A percentile compares a stretch with the other conserved stretches of the same genome.
Evolutionary conservation across 1,140 invertebrate species (phyloP).

Genomic region (Venturia canescens): DNA sequence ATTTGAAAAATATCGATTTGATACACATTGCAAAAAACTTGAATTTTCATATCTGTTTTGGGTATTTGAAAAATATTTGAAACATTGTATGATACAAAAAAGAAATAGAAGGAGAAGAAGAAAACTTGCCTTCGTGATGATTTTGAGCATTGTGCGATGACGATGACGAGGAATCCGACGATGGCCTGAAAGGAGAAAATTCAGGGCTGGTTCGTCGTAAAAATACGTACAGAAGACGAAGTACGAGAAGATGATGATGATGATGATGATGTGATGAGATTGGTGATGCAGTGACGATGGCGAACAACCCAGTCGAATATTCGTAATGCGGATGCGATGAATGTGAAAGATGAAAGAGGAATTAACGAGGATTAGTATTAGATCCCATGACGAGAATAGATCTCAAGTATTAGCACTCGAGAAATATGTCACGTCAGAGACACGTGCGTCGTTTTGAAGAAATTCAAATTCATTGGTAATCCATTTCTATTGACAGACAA

Average conservation of each 20-base stretch:
- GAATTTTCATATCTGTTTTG: too few relatives aligned
- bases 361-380: conserved; percentile 38
- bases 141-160: conserved; percentile 74
- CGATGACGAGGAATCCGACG: conserved; percentile 71
- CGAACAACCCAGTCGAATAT: conserved; percentile 15
- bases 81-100: too few relatives aligned
- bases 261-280: conserved; percentile 49
- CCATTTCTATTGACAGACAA: too few relatives aligned
- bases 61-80: too few relatives aligned
- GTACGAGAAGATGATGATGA: conserved; percentile 67
- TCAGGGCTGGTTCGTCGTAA: conserved; percentile 80
- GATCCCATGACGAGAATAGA: conserved; percentile 7
- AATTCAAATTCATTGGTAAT: too few relatives aligned
- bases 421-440: neutral
- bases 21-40: too few relatives aligned
- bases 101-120: neutral
- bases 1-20: too few relatives aligned
- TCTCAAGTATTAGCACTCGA: neutral
- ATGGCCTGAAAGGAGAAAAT: conserved; percentile 89
- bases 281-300: conserved; percentile 57
- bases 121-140: conserved; percentile 78
- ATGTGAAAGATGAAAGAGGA: conserved; percentile 43
- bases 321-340: conserved; percentile 41
- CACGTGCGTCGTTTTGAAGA: too few relatives aligned
- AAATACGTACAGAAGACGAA: conserved; percentile 49